Evolutionary conservation across 1,140 invertebrate species (phyloP).

Genomic region (Limonius californicus): DNA sequence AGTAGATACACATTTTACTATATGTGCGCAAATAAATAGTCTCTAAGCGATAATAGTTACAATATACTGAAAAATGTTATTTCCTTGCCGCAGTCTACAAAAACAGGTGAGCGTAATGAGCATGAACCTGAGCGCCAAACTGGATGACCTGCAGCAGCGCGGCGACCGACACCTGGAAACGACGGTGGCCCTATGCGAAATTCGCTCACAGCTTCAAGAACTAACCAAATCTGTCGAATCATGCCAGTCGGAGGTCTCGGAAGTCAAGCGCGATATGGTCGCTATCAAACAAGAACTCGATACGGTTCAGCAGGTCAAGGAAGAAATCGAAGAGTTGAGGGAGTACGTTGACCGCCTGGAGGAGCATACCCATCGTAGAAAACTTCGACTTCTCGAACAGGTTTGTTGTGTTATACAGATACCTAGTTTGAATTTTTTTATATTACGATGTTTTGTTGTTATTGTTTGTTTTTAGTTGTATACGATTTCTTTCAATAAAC

Average conservation of each 20-base stretch:
- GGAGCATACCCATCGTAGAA: conserved; percentile 81
- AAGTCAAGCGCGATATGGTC: conserved; percentile 90
- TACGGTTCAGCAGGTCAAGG: conserved; percentile 88
- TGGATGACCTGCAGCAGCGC: conserved; percentile 86
- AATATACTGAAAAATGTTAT: too few species aligned
- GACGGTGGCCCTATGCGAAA: conserved; percentile 84
- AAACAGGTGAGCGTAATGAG: conserved; percentile 95
- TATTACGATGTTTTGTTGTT: too few species aligned
- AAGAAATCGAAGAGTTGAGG: conserved; percentile 87
- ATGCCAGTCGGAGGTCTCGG: conserved; percentile 87
- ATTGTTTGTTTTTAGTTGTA: too few species aligned
- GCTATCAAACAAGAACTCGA: conserved; percentile 90
- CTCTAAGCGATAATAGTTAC: too few species aligned
- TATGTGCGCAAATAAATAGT: too few species aligned
- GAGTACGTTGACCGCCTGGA: conserved; percentile 87
- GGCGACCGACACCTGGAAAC: conserved; percentile 84
- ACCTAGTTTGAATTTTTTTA: too few species aligned
- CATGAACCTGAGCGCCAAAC: conserved; percentile 86
- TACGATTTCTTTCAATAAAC: too few species aligned
- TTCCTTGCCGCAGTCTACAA: conserved; percentile 68
- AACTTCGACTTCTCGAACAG: conserved; percentile 83
- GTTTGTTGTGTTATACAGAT: conserved; percentile 55
- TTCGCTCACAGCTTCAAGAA: conserved; percentile 84
- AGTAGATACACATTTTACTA: too few species aligned
- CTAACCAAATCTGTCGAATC: conserved; percentile 90